Evolutionary conservation across 1,140 invertebrate genomes (phyloP).

Genomic region (Neotoxoptera formosana): DNA sequence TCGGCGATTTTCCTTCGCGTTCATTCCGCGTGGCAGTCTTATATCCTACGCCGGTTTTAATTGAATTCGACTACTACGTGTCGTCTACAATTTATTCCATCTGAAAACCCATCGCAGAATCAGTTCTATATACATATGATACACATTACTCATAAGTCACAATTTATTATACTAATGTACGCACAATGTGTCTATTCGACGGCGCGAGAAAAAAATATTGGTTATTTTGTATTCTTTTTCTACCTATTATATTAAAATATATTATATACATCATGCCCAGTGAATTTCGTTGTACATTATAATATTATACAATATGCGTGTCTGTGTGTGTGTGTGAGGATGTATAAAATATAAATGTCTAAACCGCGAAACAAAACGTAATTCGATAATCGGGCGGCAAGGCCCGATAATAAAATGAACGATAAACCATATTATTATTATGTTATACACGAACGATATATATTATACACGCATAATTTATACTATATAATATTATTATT

Average conservation of each 20-base stretch:
- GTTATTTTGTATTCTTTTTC: background rate
- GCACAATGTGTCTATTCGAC: background rate
- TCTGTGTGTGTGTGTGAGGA: background rate
- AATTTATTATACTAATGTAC: background rate
- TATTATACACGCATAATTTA: background rate
- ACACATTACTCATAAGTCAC: background rate
- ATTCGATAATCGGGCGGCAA: background rate
- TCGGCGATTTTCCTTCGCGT: background rate
- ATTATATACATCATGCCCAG: background rate
- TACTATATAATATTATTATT: slow-evolving; percentile 4
- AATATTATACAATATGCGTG: background rate
- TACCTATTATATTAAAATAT: background rate
- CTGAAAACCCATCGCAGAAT: background rate
- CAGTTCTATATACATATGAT: background rate
- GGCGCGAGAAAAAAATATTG: background rate
- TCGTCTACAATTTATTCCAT: background rate
- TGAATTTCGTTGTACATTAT: too few relatives aligned
- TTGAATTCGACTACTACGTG: slow-evolving; percentile 17
- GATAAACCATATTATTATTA: slow-evolving; percentile 11
- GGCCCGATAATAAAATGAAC: background rate
- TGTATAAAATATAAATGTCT: background rate
- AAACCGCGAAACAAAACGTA: background rate
- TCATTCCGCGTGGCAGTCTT: too few relatives aligned
- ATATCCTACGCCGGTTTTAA: background rate
- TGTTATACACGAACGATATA: background rate